Percentiles rank a stretch among this genome's conserved stretches.
These are phyloP conservation scores for Promerops cafer DNA, from an alignment of 2,113 vertebrate genomes.

Conservation along the genomic window DNA sequence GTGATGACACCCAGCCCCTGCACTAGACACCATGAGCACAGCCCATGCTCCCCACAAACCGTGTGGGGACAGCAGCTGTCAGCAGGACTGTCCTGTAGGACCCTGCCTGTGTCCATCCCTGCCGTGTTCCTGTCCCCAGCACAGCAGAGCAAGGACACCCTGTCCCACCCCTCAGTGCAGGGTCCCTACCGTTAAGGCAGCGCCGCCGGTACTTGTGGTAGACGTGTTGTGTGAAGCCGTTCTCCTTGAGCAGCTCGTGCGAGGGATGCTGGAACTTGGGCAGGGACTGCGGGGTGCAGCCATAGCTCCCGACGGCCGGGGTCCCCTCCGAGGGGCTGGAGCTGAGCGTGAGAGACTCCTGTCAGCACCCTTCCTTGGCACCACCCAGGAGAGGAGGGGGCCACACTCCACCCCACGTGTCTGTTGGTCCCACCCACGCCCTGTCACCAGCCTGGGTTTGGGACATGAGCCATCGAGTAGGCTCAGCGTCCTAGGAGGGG, in stretches of 20 bases:
- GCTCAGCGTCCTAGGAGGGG: not conserved
- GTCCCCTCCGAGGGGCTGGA: constrained; percentile 95
- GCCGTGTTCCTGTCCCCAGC: accelerated
- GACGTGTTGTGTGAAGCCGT: constrained; percentile 98
- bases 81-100: not conserved
- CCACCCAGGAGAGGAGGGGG: accelerated
- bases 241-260: constrained; percentile 97
- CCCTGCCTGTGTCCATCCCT: accelerated
- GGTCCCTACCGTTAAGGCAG: constrained; percentile 89
- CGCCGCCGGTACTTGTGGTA: constrained; percentile 99
- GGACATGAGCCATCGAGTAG: not conserved
- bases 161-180: accelerated
- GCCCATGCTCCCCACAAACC: accelerated
- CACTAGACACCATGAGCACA: not conserved
- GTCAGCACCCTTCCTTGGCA: not conserved
- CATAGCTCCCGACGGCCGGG: constrained; percentile 83
- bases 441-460: not conserved
- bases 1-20: not conserved
- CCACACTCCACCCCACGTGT: not conserved
- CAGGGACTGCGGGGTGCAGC: constrained; percentile 95
- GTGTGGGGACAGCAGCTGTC: not conserved
- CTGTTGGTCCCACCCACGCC: not conserved
- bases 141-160: accelerated
- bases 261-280: constrained; percentile 99
- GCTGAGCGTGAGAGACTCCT: constrained; percentile 56